These are phyloP conservation scores for Eucriotettix oculatus DNA, from an alignment of 2,888 invertebrate species.

Conservation along the genomic window DNA sequence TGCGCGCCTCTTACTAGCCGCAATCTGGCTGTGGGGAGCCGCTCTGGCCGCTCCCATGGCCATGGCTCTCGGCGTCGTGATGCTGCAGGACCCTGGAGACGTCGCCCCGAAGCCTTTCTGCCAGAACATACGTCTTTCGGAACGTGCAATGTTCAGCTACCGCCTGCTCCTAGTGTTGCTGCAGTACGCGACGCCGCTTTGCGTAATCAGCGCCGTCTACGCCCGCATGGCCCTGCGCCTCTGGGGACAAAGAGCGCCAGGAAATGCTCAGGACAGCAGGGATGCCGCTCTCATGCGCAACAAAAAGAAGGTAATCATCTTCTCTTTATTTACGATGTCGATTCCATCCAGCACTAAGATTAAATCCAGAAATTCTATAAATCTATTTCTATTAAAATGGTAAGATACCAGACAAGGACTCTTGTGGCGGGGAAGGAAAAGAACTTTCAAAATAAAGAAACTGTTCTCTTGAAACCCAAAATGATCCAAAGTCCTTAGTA, in stretches of 20 bases:
- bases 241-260: slow-evolving; percentile 65
- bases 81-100: not conserved
- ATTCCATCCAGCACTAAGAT: too few species aligned
- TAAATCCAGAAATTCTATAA: too few species aligned
- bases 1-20: slow-evolving; percentile 53
- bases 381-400: too few species aligned
- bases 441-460: too few species aligned
- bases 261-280: slow-evolving; percentile 57
- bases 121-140: slow-evolving; percentile 31
- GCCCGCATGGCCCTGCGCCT: slow-evolving; percentile 60
- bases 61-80: slow-evolving; percentile 36
- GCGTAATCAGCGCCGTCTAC: slow-evolving; percentile 69
- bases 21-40: slow-evolving; percentile 57
- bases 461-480: too few species aligned
- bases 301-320: slow-evolving; percentile 53
- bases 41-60: slow-evolving; percentile 54
- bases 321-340: too few species aligned
- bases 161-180: slow-evolving; percentile 37
- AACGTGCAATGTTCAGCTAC: slow-evolving; percentile 37
- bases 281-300: slow-evolving; percentile 68
- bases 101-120: slow-evolving; percentile 32
- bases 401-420: too few species aligned
- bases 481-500: too few species aligned
- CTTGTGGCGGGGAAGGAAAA: too few species aligned
- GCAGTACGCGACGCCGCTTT: slow-evolving; percentile 63